A percentile compares a stretch with the other conserved stretches of the same genome.
Evolutionary conservation across 92 coral and sea anemone genomes (phyloP).

Genomic region (Porites lobata): DNA sequence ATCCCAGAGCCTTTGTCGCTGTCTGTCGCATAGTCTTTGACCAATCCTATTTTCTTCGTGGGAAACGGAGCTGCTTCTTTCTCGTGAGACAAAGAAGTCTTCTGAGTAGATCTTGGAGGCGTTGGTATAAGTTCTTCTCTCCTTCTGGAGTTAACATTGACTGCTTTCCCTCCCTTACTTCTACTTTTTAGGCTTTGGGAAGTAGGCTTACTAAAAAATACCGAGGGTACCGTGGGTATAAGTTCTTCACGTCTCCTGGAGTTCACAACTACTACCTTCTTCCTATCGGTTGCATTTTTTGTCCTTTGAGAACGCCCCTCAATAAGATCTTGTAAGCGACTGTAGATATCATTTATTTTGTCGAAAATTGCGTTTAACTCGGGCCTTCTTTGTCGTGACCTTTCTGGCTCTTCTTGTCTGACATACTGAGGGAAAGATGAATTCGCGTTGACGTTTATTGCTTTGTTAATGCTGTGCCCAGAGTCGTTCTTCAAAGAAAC

Average conservation of each 20-base stretch:
- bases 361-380: conserved; percentile 64
- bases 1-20: neutral
- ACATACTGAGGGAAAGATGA: neutral
- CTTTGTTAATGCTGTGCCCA: neutral
- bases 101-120: conserved; percentile 7
- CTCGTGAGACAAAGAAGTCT: neutral
- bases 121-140: conserved; percentile 30
- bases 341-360: conserved; percentile 55
- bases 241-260: conserved; percentile 27
- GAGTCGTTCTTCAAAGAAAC: conserved; percentile 5
- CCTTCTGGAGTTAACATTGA: neutral
- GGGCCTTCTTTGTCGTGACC: conserved; percentile 7
- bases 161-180: neutral
- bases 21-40: conserved; percentile 19
- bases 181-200: neutral
- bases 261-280: neutral
- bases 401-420: neutral
- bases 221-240: conserved; percentile 7
- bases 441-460: neutral
- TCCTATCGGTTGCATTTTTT: neutral
- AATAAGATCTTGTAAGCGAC: conserved; percentile 19
- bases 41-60: conserved; percentile 3
- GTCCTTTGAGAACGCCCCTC: neutral
- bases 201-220: no score
- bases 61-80: neutral